A percentile compares a stretch with the other conserved stretches of the same genome.
Conservation (phyloP, 2,113 vertebrate species). For the Elachura formosa region DNA sequence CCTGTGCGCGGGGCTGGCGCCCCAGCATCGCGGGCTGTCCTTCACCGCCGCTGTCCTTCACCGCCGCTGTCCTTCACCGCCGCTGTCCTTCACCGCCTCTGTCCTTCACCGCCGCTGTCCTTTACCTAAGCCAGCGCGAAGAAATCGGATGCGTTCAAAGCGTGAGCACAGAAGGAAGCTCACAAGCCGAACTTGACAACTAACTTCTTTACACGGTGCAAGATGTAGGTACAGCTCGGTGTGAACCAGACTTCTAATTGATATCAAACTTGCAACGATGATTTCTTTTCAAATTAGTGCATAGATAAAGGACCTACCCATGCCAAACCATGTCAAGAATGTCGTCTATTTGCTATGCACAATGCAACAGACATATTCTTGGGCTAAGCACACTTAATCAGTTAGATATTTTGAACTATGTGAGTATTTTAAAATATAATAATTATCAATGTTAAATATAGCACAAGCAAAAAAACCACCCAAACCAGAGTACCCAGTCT, state of each 20-base stretch:
- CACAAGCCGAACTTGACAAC: not conserved
- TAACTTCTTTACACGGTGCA: accelerated
- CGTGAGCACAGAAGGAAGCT: not conserved
- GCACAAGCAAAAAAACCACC: not conserved
- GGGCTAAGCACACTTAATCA: not conserved
- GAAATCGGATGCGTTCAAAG: accelerated
- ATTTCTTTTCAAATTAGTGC: not conserved
- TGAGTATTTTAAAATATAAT: not conserved
- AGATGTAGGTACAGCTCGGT: not conserved
- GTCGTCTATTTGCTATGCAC: not conserved
- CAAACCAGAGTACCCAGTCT: not conserved
- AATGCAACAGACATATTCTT: not conserved
- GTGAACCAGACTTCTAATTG: not conserved
- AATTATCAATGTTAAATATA: not conserved
- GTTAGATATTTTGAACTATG: not conserved
- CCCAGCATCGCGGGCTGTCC: too few species aligned
- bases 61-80: too few species aligned
- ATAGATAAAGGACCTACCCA: not conserved
- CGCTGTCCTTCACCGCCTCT: too few species aligned
- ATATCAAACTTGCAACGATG: not conserved
- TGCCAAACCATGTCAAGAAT: not conserved
- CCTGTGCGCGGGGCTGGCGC: accelerated
- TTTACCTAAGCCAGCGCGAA: too few species aligned
- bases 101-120: too few species aligned
- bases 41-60: too few species aligned